These are phyloP conservation scores for Bergia puertoricense DNA, from an alignment of 92 coral and sea anemone species.

Conservation along the genomic window DNA sequence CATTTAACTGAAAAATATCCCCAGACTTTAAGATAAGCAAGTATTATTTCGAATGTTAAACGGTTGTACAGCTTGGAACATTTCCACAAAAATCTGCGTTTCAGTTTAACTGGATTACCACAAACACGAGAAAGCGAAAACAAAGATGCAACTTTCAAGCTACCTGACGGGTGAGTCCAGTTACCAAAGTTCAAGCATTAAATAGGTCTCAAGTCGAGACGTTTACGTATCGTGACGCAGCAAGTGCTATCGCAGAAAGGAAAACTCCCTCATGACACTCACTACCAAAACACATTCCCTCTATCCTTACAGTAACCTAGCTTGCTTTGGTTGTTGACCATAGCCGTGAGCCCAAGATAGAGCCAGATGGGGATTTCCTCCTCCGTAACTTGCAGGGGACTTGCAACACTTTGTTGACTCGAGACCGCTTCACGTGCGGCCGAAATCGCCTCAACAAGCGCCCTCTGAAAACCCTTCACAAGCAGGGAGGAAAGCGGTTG, in stretches of 20 bases:
- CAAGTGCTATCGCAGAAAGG: neutral
- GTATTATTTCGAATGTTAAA: too few species aligned
- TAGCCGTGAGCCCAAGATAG: constrained; percentile 82
- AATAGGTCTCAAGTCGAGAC: neutral
- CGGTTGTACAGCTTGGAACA: neutral
- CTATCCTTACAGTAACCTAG: constrained; percentile 94
- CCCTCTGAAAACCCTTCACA: constrained; percentile 62
- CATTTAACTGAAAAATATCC: too few species aligned
- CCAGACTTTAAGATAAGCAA: too few species aligned
- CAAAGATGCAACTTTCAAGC: neutral
- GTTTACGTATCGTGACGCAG: neutral
- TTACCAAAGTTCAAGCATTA: neutral
- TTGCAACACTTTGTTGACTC: constrained; percentile 47
- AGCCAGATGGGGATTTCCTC: constrained; percentile 78
- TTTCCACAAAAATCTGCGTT: neutral
- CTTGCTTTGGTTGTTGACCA: constrained; percentile 89
- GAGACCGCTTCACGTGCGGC: constrained; percentile 63
- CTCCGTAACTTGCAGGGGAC: constrained; percentile 80
- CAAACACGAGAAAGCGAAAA: neutral
- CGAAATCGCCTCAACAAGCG: constrained; percentile 82
- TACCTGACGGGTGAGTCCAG: neutral
- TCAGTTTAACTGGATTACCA: neutral
- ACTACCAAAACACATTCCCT: constrained; percentile 73
- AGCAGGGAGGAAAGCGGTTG: constrained; percentile 61
- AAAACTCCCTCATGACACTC: neutral